phyloP scores from a whole-genome alignment of 1,140 invertebrate species.

The Ceratosolen fusciceps region DNA sequence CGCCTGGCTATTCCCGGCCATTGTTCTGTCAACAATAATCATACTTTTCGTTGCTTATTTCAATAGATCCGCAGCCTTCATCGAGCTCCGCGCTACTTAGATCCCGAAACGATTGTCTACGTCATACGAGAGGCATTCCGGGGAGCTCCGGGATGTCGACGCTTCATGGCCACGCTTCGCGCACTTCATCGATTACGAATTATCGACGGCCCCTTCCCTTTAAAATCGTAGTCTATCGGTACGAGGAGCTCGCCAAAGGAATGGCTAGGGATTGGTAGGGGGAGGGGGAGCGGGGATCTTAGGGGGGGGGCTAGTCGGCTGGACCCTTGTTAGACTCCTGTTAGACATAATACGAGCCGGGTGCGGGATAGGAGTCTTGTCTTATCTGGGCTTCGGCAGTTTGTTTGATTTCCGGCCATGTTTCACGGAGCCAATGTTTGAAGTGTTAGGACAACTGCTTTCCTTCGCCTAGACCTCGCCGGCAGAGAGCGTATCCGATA shows the following conservation, averaged over 20 bases:
- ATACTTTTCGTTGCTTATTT: background rate
- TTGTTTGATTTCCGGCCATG: conserved; percentile 67
- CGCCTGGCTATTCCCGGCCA: conserved; percentile 8
- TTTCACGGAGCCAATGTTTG: conserved; percentile 46
- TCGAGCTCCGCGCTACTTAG: no score
- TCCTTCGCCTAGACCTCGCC: conserved; percentile 1
- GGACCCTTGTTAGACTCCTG: conserved; percentile 4
- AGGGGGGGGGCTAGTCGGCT: background rate
- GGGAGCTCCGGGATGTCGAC: no score
- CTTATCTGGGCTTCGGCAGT: conserved; percentile 57
- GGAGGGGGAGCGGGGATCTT: background rate
- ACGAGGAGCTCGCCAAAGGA: no score
- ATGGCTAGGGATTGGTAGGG: no score
- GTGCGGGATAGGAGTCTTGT: background rate
- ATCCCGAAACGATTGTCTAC: no score
- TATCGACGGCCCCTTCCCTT: background rate
- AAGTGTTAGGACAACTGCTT: conserved; percentile 40
- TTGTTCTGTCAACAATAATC: background rate
- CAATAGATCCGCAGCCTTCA: no score
- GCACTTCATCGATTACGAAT: background rate
- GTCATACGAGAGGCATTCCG: no score
- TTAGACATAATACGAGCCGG: background rate
- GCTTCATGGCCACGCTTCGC: no score
- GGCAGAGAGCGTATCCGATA: conserved; percentile 17
- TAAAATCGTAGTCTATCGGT: no score